Percentiles rank a stretch among this genome's conserved stretches.
Conservation (phyloP, 2,797 vertebrate genomes). For the Arctocebus calabarensis region DNA sequence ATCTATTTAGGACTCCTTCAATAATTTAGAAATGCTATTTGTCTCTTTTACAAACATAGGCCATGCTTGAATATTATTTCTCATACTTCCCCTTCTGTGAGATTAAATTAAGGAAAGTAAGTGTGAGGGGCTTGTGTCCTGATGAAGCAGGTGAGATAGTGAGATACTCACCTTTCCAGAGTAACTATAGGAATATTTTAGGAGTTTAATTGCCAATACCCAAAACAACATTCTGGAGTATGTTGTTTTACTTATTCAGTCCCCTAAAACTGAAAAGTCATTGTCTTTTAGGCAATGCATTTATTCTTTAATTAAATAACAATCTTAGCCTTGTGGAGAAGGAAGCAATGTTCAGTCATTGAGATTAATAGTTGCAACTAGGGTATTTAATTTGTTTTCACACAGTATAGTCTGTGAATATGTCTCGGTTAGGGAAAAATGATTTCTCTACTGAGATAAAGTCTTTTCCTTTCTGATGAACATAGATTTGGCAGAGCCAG, state of each 20-base stretch:
- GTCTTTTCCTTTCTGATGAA: not conserved
- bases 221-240: not conserved
- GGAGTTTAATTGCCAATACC: not conserved
- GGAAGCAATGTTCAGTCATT: not conserved
- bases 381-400: not conserved
- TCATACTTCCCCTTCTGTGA: not conserved
- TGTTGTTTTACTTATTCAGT: not conserved
- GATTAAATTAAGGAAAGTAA: not conserved
- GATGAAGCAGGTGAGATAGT: not conserved
- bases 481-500: not conserved
- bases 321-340: not conserved
- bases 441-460: conserved; percentile 10
- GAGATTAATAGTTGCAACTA: not conserved
- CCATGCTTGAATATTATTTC: not conserved
- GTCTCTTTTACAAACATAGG: not conserved
- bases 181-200: not conserved
- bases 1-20: not conserved
- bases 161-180: not conserved
- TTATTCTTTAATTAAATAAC: not conserved
- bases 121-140: accelerated
- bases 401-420: not conserved
- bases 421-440: not conserved
- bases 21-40: not conserved
- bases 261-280: not conserved
- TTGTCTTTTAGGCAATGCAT: not conserved